Conservation (phyloP, 2,113 vertebrate genomes). For the Melanerpes formicivorus region DNA sequence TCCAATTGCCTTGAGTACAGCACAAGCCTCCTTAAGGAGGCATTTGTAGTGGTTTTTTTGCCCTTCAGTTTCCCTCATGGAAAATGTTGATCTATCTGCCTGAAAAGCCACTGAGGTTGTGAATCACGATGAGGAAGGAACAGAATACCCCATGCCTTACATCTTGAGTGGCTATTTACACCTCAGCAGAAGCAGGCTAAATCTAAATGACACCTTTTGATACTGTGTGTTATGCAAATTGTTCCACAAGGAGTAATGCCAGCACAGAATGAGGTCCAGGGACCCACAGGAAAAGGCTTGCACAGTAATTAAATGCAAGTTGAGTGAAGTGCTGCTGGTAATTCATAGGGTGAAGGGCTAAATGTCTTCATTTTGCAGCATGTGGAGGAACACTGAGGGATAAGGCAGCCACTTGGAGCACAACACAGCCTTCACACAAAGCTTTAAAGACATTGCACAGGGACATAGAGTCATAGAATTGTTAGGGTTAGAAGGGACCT, state of each 20-base stretch:
- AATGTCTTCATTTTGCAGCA: constrained; percentile 30
- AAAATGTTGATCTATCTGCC: background rate
- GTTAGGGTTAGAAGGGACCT: too few species aligned
- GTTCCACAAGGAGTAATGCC: background rate
- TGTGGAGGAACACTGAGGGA: background rate
- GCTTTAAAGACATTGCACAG: background rate
- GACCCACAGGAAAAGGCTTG: constrained; percentile 40
- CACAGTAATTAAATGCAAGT: constrained; percentile 59
- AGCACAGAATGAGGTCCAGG: constrained; percentile 50
- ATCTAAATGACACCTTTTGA: constrained; percentile 21
- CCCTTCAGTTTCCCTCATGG: background rate
- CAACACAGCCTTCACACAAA: background rate
- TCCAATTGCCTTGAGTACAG: background rate
- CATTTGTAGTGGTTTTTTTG: background rate
- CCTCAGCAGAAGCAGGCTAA: background rate
- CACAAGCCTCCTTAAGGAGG: background rate
- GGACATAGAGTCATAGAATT: background rate
- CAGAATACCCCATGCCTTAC: background rate
- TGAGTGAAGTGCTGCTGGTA: background rate
- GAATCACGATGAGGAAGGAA: background rate
- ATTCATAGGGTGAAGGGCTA: constrained; percentile 1
- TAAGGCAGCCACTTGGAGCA: background rate
- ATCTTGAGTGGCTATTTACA: background rate
- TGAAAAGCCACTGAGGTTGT: background rate
- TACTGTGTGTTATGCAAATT: constrained; percentile 31